A percentile compares a stretch with the other conserved stretches of the same genome.
Conservation (phyloP, 2,113 vertebrate genomes). For the Tragelaphus buxtoni region DNA sequence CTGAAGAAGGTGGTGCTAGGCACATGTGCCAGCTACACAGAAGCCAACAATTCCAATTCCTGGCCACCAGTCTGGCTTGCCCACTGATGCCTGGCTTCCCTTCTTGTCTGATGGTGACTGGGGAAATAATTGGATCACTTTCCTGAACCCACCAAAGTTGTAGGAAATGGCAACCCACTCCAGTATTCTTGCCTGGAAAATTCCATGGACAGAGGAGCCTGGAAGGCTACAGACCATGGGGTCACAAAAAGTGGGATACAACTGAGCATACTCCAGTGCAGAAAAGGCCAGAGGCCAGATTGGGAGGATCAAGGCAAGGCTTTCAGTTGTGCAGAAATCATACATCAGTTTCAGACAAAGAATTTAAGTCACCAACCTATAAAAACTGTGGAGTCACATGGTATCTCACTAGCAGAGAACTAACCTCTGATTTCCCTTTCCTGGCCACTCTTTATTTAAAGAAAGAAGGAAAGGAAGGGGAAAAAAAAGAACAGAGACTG, state of each 20-base stretch:
- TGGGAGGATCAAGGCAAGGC: neutral
- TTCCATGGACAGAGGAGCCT: neutral
- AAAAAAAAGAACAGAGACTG: neutral
- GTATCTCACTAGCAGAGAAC: neutral
- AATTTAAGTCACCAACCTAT: neutral
- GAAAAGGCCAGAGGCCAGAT: neutral
- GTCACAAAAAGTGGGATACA: neutral
- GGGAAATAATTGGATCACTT: neutral
- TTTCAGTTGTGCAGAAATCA: neutral
- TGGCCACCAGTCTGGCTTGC: neutral
- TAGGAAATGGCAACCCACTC: neutral
- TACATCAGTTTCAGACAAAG: neutral
- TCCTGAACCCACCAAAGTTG: neutral
- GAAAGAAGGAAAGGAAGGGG: accelerated
- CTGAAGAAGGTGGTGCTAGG: too few species aligned
- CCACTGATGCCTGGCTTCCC: neutral
- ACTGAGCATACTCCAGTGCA: neutral
- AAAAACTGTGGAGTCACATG: neutral
- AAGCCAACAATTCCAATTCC: neutral
- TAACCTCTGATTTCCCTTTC: neutral
- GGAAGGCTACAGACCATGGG: neutral
- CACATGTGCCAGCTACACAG: neutral
- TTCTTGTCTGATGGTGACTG: neutral
- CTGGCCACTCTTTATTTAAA: neutral
- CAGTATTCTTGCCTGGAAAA: neutral